These are phyloP conservation scores for Scaptomyza montana DNA, from an alignment of 1,140 invertebrate genomes.

Conservation along the genomic window DNA sequence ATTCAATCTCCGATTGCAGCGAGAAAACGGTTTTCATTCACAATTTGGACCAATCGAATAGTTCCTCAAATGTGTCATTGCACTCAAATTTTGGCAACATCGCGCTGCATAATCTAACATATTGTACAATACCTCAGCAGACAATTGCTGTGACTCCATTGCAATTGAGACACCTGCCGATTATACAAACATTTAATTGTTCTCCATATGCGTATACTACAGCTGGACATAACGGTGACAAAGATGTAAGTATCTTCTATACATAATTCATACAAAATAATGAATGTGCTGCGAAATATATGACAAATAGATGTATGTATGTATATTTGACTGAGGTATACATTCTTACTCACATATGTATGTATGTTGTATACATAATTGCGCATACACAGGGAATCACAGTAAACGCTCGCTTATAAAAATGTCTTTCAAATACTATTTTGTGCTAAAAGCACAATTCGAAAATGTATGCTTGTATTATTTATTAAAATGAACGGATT, in stretches of 20 bases:
- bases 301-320: neutral
- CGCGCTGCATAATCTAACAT: slow-evolving; percentile 28
- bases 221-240: slow-evolving; percentile 43
- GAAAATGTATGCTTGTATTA: too few relatives aligned
- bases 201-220: slow-evolving; percentile 62
- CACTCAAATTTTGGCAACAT: slow-evolving; percentile 30
- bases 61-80: slow-evolving; percentile 39
- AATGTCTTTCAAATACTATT: too few relatives aligned
- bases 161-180: slow-evolving; percentile 46
- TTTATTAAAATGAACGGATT: too few relatives aligned
- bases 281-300: neutral
- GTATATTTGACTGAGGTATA: neutral
- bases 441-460: too few relatives aligned
- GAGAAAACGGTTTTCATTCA: slow-evolving; percentile 49
- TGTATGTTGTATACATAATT: neutral
- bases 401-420: neutral
- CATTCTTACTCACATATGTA: neutral
- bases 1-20: slow-evolving; percentile 48
- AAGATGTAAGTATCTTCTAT: slow-evolving; percentile 61
- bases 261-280: neutral
- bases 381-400: neutral
- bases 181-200: slow-evolving; percentile 53
- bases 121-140: slow-evolving; percentile 13
- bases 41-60: slow-evolving; percentile 26
- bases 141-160: slow-evolving; percentile 4